Conservation (phyloP, 2,888 invertebrate genomes). For the Seira sanloemensis region DNA sequence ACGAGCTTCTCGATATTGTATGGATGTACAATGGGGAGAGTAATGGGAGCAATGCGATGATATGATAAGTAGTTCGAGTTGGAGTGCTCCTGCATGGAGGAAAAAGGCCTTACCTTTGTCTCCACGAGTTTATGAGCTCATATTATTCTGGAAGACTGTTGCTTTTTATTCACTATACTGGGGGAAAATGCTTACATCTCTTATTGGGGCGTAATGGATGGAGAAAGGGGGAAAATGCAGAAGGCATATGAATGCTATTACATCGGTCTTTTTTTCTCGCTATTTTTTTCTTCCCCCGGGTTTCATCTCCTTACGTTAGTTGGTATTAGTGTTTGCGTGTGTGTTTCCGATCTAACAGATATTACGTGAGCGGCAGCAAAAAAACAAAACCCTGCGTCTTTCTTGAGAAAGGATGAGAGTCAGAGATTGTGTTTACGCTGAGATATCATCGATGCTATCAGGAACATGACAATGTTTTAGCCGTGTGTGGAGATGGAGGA, state of each 20-base stretch:
- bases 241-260: not conserved
- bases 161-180: not conserved
- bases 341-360: too few species aligned
- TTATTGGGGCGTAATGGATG: too few species aligned
- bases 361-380: too few species aligned
- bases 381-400: too few species aligned
- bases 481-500: too few species aligned
- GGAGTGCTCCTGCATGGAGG: not conserved
- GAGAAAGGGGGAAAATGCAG: not conserved
- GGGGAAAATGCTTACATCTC: too few species aligned
- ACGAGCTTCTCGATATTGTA: too few species aligned
- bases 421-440: not conserved
- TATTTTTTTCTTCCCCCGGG: not conserved
- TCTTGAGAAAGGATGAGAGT: not conserved
- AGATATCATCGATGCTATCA: too few species aligned
- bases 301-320: not conserved
- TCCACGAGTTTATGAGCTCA: not conserved
- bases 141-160: not conserved
- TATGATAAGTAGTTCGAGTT: slow-evolving; percentile 40
- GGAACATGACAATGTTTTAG: too few species aligned
- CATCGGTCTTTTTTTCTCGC: too few species aligned
- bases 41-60: slow-evolving; percentile 23
- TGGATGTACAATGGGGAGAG: slow-evolving; percentile 26
- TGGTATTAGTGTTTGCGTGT: not conserved
- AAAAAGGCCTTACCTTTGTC: not conserved